Conservation (phyloP, 2,888 invertebrate species). For the Acleris cristana region DNA sequence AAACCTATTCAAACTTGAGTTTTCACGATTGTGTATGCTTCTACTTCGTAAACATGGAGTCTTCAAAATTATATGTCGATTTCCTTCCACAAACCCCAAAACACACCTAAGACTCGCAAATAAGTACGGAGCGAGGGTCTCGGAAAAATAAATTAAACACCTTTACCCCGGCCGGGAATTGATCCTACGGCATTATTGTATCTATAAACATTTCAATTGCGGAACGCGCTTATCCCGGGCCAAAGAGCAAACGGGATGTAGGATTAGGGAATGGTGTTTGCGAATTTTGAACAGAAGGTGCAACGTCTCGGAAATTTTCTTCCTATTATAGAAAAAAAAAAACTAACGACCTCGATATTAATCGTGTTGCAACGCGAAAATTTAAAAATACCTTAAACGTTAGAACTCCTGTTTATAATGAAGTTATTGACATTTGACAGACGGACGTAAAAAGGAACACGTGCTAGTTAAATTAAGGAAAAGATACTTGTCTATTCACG, state of each 20-base stretch:
- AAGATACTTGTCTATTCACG: no score
- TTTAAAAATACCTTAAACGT: no score
- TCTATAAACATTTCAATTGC: slow-evolving; percentile 81
- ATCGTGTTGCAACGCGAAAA: no score
- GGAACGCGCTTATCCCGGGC: slow-evolving; percentile 47
- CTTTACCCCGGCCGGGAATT: slow-evolving; percentile 60
- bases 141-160: slow-evolving; percentile 76
- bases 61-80: slow-evolving; percentile 1
- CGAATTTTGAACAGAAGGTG: neutral
- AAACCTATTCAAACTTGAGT: no score
- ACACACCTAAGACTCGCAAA: slow-evolving; percentile 32
- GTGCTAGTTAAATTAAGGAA: no score
- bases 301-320: no score
- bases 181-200: slow-evolving; percentile 76
- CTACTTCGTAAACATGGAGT: neutral
- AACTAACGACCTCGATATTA: no score
- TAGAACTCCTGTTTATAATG: no score
- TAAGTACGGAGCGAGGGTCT: slow-evolving; percentile 45
- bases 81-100: slow-evolving; percentile 23
- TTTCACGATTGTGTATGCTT: no score
- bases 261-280: slow-evolving; percentile 4
- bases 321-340: no score
- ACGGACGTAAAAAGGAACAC: no score
- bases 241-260: slow-evolving; percentile 25
- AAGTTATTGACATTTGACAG: no score